These are phyloP conservation scores for Anoplopoma fimbria DNA, from an alignment of 2,113 vertebrate genomes.

Conservation along the genomic window DNA sequence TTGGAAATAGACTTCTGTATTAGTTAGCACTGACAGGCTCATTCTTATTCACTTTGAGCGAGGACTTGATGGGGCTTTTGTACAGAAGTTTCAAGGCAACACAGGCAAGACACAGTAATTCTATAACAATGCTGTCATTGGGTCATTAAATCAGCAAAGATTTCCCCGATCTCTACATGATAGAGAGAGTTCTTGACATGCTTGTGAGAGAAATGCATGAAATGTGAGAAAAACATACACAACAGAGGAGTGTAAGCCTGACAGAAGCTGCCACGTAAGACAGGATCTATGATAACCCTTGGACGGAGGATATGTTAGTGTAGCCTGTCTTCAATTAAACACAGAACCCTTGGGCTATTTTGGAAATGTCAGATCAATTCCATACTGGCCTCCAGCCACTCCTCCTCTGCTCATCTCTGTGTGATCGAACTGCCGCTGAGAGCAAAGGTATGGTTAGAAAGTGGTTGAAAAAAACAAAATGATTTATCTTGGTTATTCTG, in stretches of 20 bases:
- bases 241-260: not conserved
- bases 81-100: not conserved
- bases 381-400: not conserved
- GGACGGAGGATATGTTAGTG: not conserved
- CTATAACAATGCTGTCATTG: not conserved
- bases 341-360: constrained; percentile 13
- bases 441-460: not conserved
- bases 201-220: not conserved
- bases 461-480: not conserved
- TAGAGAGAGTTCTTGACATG: not conserved
- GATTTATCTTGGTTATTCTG: not conserved
- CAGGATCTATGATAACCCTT: not conserved
- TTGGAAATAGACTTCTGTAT: constrained; percentile 24
- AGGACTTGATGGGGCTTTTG: not conserved
- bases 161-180: not conserved
- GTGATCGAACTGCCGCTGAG: constrained; percentile 18
- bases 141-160: constrained; percentile 2
- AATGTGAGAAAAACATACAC: not conserved
- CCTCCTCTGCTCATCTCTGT: constrained; percentile 7
- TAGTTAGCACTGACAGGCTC: constrained; percentile 5
- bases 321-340: constrained; percentile 28
- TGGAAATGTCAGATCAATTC: constrained; percentile 47
- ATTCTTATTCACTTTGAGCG: not conserved
- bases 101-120: not conserved
- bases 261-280: constrained; percentile 2